Conservation (phyloP, 2,113 vertebrate genomes). For the Nicator chloris region DNA sequence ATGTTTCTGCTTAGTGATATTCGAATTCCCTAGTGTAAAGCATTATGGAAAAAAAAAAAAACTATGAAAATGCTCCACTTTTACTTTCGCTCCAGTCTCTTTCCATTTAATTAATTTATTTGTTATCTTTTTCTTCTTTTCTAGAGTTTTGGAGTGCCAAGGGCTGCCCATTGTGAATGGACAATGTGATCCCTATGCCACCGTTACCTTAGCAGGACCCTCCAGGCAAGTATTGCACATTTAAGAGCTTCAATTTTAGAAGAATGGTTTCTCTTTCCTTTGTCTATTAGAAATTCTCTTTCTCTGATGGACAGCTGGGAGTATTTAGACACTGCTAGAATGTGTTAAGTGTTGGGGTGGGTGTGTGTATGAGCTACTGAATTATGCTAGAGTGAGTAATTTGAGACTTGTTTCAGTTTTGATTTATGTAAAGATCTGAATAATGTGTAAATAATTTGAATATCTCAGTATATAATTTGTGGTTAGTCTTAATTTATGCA, state of each 20-base stretch:
- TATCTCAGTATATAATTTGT: constrained; percentile 9
- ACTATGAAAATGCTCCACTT: neutral
- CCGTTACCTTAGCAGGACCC: constrained; percentile 88
- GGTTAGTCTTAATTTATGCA: constrained; percentile 13
- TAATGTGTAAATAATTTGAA: neutral
- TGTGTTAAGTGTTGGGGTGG: neutral
- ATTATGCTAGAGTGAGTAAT: neutral
- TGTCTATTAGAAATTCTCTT: neutral
- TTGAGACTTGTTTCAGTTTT: constrained; percentile 25
- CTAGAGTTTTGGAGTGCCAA: constrained; percentile 93
- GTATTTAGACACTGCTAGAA: neutral
- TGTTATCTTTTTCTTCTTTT: neutral
- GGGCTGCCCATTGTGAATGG: constrained; percentile 96
- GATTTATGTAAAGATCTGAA: constrained; percentile 13
- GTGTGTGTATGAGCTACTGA: neutral
- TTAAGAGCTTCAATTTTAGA: neutral
- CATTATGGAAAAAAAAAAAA: neutral
- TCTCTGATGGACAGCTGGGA: neutral
- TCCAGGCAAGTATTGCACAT: constrained; percentile 79
- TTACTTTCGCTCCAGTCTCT: neutral
- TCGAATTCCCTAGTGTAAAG: neutral
- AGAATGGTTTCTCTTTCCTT: neutral
- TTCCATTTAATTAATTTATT: neutral
- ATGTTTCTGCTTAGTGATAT: neutral
- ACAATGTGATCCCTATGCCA: constrained; percentile 96